Evolutionary conservation across 2,797 vertebrate species (phyloP).

Genomic region (Pygocentrus nattereri): DNA sequence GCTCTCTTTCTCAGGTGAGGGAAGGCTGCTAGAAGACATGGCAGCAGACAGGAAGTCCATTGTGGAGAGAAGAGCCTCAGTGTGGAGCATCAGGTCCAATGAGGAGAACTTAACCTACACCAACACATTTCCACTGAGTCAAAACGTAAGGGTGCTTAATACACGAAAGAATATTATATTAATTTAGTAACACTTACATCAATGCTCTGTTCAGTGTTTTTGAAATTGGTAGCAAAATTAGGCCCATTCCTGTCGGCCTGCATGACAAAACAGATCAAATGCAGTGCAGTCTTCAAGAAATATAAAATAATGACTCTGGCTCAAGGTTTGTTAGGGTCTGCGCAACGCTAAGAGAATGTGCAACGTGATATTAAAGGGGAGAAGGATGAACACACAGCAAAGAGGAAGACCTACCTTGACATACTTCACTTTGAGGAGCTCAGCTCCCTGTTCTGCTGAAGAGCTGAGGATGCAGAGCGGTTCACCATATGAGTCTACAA

Average conservation of each 20-base stretch:
- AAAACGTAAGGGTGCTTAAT: conserved; percentile 3
- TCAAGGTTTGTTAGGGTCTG: too few species aligned
- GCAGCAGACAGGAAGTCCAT: conserved; percentile 86
- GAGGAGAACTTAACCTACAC: conserved; percentile 89
- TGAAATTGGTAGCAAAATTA: conserved; percentile 83
- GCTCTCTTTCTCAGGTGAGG: conserved; percentile 70
- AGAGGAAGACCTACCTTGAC: conserved; percentile 80
- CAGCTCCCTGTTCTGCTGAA: conserved; percentile 81
- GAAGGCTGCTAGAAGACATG: conserved; percentile 70
- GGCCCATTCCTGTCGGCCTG: conserved; percentile 89
- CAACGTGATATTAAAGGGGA: background rate
- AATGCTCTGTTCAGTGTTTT: conserved; percentile 87
- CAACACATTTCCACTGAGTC: background rate
- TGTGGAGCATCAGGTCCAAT: conserved; percentile 90
- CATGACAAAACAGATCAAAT: conserved; percentile 17
- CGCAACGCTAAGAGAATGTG: too few species aligned
- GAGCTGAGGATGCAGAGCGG: conserved; percentile 88
- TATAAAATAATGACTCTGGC: too few species aligned
- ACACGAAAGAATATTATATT: background rate
- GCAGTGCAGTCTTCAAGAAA: background rate
- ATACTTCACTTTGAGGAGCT: conserved; percentile 92
- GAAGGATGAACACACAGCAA: background rate
- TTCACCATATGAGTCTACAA: conserved; percentile 80
- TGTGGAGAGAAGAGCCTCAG: conserved; percentile 91
- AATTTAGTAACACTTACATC: conserved; percentile 76